Evolutionary conservation across 2,113 vertebrate genomes (phyloP).

Genomic region (Hyperoodon ampullatus): DNA sequence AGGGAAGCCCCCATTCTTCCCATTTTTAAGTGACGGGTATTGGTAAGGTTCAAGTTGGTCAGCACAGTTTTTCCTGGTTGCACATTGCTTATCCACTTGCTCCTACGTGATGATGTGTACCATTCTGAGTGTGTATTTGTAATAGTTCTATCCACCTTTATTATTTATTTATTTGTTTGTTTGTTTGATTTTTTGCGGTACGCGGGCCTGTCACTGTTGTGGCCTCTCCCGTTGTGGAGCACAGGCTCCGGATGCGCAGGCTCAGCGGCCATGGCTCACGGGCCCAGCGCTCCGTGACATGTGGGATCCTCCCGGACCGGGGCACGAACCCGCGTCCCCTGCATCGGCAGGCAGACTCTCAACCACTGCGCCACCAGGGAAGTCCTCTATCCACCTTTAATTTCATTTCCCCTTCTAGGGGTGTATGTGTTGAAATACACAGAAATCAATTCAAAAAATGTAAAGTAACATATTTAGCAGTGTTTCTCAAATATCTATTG

Average conservation of each 20-base stretch:
- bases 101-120: background rate
- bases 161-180: too few species aligned
- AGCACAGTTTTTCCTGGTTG: background rate
- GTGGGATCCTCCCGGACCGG: too few species aligned
- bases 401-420: background rate
- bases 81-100: background rate
- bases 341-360: too few species aligned
- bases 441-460: constrained; percentile 4
- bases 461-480: background rate
- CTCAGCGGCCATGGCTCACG: too few species aligned
- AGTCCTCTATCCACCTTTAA: background rate
- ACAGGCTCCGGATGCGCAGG: too few species aligned
- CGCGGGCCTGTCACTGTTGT: too few species aligned
- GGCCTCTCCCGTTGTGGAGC: too few species aligned
- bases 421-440: background rate
- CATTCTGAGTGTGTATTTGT: background rate
- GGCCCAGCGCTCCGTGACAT: too few species aligned
- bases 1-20: background rate
- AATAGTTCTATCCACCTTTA: background rate
- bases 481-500: background rate
- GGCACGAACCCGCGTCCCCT: too few species aligned
- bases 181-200: too few species aligned
- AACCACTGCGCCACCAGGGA: too few species aligned
- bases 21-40: background rate
- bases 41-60: background rate